These are phyloP conservation scores for Antennarius striatus DNA, from an alignment of 2,113 vertebrate genomes.

Conservation along the genomic window DNA sequence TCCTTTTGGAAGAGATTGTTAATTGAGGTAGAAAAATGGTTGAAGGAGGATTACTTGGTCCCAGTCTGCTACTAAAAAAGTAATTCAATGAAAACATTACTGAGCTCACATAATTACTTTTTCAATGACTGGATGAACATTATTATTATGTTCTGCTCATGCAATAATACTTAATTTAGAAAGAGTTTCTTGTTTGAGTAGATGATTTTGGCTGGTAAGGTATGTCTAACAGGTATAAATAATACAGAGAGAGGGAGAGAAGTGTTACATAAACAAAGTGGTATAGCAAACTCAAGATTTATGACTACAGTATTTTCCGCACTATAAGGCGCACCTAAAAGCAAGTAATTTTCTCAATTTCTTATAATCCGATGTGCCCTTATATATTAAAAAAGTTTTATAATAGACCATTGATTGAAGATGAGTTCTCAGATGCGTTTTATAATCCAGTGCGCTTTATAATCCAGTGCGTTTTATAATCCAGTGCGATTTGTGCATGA, in stretches of 20 bases:
- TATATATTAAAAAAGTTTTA: no score
- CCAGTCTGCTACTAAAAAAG: conserved; percentile 49
- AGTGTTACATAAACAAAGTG: background rate
- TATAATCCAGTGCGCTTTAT: no score
- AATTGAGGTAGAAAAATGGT: conserved; percentile 59
- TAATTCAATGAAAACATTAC: conserved; percentile 61
- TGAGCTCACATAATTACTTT: conserved; percentile 59
- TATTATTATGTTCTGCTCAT: conserved; percentile 33
- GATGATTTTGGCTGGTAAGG: conserved; percentile 16
- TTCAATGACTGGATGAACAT: conserved; percentile 26
- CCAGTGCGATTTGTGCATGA: no score
- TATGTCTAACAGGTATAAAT: conserved; percentile 7
- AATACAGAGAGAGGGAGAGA: background rate
- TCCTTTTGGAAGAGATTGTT: conserved; percentile 58
- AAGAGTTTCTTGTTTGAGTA: conserved; percentile 30
- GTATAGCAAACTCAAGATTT: background rate
- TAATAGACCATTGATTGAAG: no score
- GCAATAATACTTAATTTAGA: conserved; percentile 34
- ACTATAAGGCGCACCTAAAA: no score
- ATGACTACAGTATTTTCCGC: background rate
- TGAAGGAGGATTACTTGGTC: conserved; percentile 70
- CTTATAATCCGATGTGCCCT: no score
- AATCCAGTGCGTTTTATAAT: no score
- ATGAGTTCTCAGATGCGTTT: no score
- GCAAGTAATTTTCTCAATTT: no score